Base-by-base conservation (phyloP, 2,797 vertebrate species). In the Martes flavigula region DNA sequence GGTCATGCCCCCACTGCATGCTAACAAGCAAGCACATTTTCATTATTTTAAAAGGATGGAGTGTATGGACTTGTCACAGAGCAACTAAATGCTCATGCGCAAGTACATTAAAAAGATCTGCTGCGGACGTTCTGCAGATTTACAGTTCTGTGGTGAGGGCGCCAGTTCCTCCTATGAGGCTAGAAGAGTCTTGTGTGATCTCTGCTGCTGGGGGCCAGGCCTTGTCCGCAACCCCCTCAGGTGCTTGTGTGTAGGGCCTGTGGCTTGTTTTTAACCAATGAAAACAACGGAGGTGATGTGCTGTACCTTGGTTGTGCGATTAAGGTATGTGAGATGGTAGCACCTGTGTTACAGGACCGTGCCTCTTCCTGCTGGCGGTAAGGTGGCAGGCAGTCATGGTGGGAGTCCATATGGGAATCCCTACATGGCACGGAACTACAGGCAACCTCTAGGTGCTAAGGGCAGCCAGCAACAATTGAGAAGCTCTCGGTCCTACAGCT, bases 191-290 rank as follows among this genome's bases (percentile, higher is more conserved):
- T 30, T 38, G 83, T 10, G 21, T 21, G 23, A 30, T 60, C 43
- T 6, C 40, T 66, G 30, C 11, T 68, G 72, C 43, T 40, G 15
- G 48, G 70, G 30, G 11, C 35, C 46, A 46, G 3, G n/a, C 38
- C 48, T 14, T 43, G 0, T 58, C 20, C 20, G 40, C 7, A n/a
- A 68, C 0, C 4, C 30, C 60, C n/a, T 32, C 38, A 4, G 12
- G 5, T 54, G n/a, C 30, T 66, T 56, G 21, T n/a, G 30, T 5
- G 27, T 5, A 27, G 32, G 11, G 27, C 10, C 11, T 25, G 20
- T 56, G 70, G 68, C 68, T 40, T 77, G 14, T 72, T 86, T 77
- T 15, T 56, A 78, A 27, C 10, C 21, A 5, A 54, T 0, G 51
- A 18, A 58, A 58, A 20, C 5, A 43, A n/a, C 32, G 48, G 58